A percentile compares a stretch with the other conserved stretches of the same genome.
These are phyloP conservation scores for Poeciliopsis turrubarensis DNA, from an alignment of 2,113 vertebrate species.

Conservation along the genomic window DNA sequence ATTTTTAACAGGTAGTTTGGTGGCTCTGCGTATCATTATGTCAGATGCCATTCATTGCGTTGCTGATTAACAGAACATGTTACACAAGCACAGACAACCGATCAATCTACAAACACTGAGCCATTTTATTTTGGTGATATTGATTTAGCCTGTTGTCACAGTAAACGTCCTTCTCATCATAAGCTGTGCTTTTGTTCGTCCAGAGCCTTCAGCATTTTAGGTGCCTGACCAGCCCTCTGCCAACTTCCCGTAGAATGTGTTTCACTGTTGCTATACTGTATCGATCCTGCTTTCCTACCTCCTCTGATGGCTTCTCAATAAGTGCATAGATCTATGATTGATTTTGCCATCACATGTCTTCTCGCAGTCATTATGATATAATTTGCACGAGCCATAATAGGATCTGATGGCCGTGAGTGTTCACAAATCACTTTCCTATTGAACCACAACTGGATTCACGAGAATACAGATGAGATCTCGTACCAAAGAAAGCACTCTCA, in stretches of 20 bases:
- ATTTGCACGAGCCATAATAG: conserved; percentile 71
- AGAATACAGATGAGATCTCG: conserved; percentile 49
- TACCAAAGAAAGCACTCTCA: conserved; percentile 29
- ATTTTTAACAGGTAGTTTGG: not conserved
- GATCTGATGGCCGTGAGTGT: conserved; percentile 75
- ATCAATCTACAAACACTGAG: not conserved
- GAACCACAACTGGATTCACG: conserved; percentile 59
- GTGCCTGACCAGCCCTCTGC: conserved; percentile 30
- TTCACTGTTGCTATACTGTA: conserved; percentile 62
- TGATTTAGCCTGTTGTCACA: conserved; percentile 22
- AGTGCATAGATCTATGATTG: conserved; percentile 76
- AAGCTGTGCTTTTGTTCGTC: conserved; percentile 20
- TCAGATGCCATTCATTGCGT: too few relatives aligned
- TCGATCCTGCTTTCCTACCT: conserved; percentile 58
- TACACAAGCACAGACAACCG: not conserved
- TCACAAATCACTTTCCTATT: conserved; percentile 80
- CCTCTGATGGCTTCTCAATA: conserved; percentile 74
- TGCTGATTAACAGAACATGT: not conserved
- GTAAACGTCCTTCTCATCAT: conserved; percentile 27
- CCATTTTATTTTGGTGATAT: conserved; percentile 22
- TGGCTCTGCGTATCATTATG: not conserved
- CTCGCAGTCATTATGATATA: conserved; percentile 73
- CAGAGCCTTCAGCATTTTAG: conserved; percentile 18
- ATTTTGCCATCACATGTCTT: conserved; percentile 77
- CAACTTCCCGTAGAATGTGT: conserved; percentile 37